Evolutionary conservation across 2,113 vertebrate genomes (phyloP).

Genomic region (Xiphophorus couchianus): DNA sequence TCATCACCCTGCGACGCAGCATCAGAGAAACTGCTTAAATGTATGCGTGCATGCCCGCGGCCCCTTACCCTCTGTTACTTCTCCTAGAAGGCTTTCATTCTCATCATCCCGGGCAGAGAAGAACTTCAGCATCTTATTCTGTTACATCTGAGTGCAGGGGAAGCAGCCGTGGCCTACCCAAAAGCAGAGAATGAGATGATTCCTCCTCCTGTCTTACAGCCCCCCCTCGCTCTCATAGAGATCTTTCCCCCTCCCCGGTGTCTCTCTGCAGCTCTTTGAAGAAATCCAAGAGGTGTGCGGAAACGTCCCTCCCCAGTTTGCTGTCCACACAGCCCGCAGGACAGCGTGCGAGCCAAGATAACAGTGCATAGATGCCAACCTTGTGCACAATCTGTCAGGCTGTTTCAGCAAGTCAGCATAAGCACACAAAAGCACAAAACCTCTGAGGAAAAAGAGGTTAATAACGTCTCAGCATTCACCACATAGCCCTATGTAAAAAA

Average conservation of each 20-base stretch:
- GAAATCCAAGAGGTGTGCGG: slow-evolving; percentile 73
- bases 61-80: slow-evolving; percentile 70
- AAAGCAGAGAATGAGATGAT: slow-evolving; percentile 47
- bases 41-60: neutral
- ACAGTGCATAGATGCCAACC: slow-evolving; percentile 17
- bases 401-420: slow-evolving; percentile 9
- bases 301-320: slow-evolving; percentile 60
- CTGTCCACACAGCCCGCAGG: slow-evolving; percentile 43
- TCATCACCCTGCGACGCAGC: slow-evolving; percentile 20
- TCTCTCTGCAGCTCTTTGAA: slow-evolving; percentile 74
- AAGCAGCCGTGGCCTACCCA: slow-evolving; percentile 47
- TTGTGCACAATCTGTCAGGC: neutral
- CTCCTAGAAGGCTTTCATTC: slow-evolving; percentile 76
- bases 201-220: slow-evolving; percentile 19
- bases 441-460: neutral
- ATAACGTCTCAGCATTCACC: slow-evolving; percentile 26
- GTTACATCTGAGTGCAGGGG: slow-evolving; percentile 48
- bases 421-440: neutral
- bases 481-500: slow-evolving; percentile 57
- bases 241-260: slow-evolving; percentile 47
- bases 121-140: slow-evolving; percentile 76
- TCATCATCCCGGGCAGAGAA: slow-evolving; percentile 77
- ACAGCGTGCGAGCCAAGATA: slow-evolving; percentile 42
- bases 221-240: neutral
- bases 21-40: neutral